Base-by-base conservation (phyloP, 2,113 vertebrate species). In the Marmota monax region DNA sequence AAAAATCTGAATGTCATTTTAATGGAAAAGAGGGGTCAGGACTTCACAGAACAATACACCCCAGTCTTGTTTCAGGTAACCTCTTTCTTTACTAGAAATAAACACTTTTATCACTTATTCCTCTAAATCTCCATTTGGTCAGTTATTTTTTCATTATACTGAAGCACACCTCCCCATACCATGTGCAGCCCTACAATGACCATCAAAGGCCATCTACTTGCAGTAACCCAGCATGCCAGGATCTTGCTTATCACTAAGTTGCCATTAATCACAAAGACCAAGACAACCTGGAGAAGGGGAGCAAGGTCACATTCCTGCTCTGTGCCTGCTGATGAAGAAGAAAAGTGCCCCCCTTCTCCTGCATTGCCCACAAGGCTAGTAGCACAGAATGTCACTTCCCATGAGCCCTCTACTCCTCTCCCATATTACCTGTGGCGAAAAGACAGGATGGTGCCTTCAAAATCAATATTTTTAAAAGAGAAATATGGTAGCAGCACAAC, bases 111-210 rank as follows among this genome's bases (percentile, higher is more conserved):
- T 4, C 29, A 5, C n/a, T 51, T 5, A 2, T n/a, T 51, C 84
- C 61, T 84, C 78, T 74, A 42, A 16, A 61, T 7, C 78, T 29
- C 95, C 42, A 8, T 23, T 17, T 42, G 32, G 8, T 45, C 17
- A 27, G 13, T 0, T 0, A 39, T 63, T 14, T 39, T 51, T 23
- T 74, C 84, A 63, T 13, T 34, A 22, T 10, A 48, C 48, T 12
- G 1, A 3, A 34, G 74, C 13, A 32, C 32, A 37, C 5, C 1
- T 34, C 34, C 23, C 45, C 0, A 4, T 18, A 4, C 0, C 3
- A 23, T 0, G 0, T 20, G 22, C 1, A 20, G 8, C 20, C 65
- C 82, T 6, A 4, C 25, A 17, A 16, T 39, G 80, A 39, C n/a
- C 10, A 2, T 1, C 7, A 22, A 2, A 29, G 78, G 17, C 48